Conservation (phyloP, 2,113 vertebrate genomes). For the Gorsachius goisagi region DNA sequence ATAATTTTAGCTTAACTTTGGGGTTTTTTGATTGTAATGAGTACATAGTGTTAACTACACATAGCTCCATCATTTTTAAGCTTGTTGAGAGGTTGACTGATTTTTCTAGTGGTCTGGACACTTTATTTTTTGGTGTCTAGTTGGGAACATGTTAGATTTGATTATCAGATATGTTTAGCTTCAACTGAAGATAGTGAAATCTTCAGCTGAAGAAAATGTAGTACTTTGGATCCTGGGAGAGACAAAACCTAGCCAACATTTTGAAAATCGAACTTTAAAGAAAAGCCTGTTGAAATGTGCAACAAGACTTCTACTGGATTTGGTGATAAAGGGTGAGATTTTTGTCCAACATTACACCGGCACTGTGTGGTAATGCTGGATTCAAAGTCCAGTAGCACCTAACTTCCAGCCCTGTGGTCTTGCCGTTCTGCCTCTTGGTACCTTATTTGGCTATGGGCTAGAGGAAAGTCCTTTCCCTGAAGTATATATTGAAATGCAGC, state of each 20-base stretch:
- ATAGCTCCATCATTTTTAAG: not conserved
- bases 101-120: not conserved
- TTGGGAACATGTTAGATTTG: not conserved
- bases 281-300: not conserved
- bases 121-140: not conserved
- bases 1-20: not conserved
- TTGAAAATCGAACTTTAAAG: not conserved
- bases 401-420: not conserved
- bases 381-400: not conserved
- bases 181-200: not conserved
- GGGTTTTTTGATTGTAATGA: not conserved
- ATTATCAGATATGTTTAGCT: not conserved
- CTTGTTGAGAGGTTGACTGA: not conserved
- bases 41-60: not conserved
- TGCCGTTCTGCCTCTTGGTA: not conserved
- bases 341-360: not conserved
- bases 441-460: not conserved
- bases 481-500: not conserved
- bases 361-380: not conserved
- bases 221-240: not conserved
- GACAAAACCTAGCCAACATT: not conserved
- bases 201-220: not conserved
- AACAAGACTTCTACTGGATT: not conserved
- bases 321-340: not conserved
- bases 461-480: not conserved